Base-by-base conservation (phyloP, 2,113 vertebrate species). In the Chrysochloris asiatica region DNA sequence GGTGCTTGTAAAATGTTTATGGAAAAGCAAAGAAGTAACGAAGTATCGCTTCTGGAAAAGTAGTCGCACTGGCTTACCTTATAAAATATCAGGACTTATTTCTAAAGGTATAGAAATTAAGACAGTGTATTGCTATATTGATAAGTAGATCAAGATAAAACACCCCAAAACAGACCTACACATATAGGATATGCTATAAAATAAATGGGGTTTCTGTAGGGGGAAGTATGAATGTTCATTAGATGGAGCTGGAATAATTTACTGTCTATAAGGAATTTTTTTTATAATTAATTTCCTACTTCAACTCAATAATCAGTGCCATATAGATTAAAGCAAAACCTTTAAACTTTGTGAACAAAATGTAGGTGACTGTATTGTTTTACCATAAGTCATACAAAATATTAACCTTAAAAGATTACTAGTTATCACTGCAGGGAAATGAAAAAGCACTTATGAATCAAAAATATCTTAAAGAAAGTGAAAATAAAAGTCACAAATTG, bases 1-100 rank as follows among this genome's bases (percentile, higher is more conserved):
- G 17, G 45, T 79, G 26, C 52, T 67, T 82, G 1, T 52, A 90
- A 88, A 87, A 56, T 79, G 21, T 84, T 14, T 38, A 54, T 94
- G 38, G 48, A 81, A 90, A 71, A 76, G 43, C 63, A 89, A 56
- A 73, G 65, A 80, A 30, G 11, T 19, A 75, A 59, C 79, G 86
- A 47, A 12, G n/a, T n/a, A n/a, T 73, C 43, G 71, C 11, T 90
- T 93, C 59, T 88, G 48, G 76, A 69, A 83, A 83, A 83, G n/a
- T 28, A 77, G 30, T 24, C 56, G 21, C 61, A n/a, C 11, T n/a
- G n/a, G n/a, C n/a, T n/a, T n/a, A n/a, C 26, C 65, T 69, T 88
- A 69, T 7, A 50, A 79, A 61, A 17, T 71, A 67, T 63, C 11
- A 50, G 36, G 17, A 93, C 47, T 86, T 86, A 50, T 41, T 67